Evolutionary conservation across 1,140 invertebrate genomes (phyloP), one percentile per base, ranked within the genome.

Genomic region (Pogonomyrmex barbatus): DNA sequence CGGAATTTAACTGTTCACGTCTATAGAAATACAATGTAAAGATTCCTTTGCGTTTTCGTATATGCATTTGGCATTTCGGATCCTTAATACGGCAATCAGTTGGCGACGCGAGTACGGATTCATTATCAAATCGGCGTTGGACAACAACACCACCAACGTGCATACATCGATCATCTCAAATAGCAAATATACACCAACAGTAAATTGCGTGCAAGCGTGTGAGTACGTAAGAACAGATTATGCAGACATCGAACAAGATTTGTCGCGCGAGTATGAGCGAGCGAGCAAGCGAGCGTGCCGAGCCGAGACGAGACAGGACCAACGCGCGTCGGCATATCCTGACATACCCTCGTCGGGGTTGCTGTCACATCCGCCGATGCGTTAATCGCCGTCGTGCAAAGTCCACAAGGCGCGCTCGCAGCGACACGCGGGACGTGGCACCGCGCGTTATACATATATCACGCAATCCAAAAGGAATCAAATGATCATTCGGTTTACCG

Each of bases 81-180:
- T 45, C 56, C 47, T 47, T 9, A 79, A 79, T 39, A 79, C 39
- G 42, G 33, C 54, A 17, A 62, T 42, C 12, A 83, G 62, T 60
- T n/a, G 36, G 30, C 56, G 14, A 56, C 54, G 42, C 42, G 54
- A 24, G 42, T 30, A 65, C 45, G 39, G 2, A 14, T 24, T 47
- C 50, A 5, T 79, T 42, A 56, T 24, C 67, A 73, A 60, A 50
- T 54, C 42, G 54, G n/a, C 56, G 67, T 14, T 67, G 62, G 79
- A 75, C 79, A 73, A 83, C 33, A 67, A 83, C 79, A 83, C 79
- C 79, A 83, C 39, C 79, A 83, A 83, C 79, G 79, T 83, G 79
- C 79, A 83, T 60, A 82, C 79, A 83, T 83, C 54, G 79, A 83
- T 83, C 68, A 83, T 83, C 68, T 83, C 79, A 83, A 62, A 58